These are phyloP conservation scores for Conomelus anceps DNA, from an alignment of 2,888 invertebrate genomes.

Conservation along the genomic window DNA sequence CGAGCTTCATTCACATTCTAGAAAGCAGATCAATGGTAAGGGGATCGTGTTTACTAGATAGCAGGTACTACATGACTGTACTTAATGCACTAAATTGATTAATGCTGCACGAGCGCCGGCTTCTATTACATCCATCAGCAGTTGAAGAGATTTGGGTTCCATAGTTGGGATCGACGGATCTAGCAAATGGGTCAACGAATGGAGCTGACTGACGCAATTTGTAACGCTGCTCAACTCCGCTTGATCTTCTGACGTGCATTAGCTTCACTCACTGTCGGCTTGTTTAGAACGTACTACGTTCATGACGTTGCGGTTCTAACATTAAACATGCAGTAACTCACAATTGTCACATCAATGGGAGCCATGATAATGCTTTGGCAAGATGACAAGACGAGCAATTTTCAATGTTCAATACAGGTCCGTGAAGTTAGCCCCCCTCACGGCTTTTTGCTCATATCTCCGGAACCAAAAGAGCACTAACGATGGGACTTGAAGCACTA, in stretches of 20 bases:
- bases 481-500: no score
- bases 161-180: neutral
- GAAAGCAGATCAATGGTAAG: no score
- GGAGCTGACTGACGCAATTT: neutral
- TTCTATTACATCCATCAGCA: neutral
- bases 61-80: neutral
- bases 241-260: neutral
- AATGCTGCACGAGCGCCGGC: neutral
- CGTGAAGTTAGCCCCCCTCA: no score
- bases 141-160: neutral
- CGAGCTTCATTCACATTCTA: no score
- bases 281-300: no score
- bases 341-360: no score
- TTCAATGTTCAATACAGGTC: no score
- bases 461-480: no score
- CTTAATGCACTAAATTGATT: neutral
- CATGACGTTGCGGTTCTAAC: neutral
- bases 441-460: no score
- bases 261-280: neutral
- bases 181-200: neutral
- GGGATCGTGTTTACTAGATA: no score
- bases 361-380: no score
- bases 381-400: no score
- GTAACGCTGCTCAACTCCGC: neutral
- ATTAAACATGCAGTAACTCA: neutral